Base-by-base conservation (phyloP, 2,797 vertebrate species). In the Glossophaga mutica region DNA sequence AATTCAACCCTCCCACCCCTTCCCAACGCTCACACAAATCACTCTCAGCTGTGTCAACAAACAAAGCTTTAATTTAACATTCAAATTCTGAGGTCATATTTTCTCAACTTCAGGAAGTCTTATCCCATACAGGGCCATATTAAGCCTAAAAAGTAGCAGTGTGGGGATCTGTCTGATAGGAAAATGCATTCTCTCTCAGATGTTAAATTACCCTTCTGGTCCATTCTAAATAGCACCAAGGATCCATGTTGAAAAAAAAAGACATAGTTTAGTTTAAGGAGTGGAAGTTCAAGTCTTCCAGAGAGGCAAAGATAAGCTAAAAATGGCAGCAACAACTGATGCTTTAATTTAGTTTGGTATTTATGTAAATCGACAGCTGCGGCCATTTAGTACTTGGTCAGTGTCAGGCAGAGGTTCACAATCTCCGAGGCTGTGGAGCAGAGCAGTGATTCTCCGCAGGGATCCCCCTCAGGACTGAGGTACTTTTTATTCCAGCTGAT, bases 1-100 rank as follows among this genome's bases (percentile, higher is more conserved):
- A 95, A 90, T 95, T 77, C 79, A 59, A 70, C 26, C 73, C 21
- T 37, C 8, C 2, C 3, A 39, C 12, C 85, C 39, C 32, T 67
- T 18, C 15, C 39, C 15, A 22, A 71, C 52, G 74, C 44, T 62
- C 32, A 52, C 34, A 70, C 32, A 93, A 67, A 96, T 96, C 85
- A 83, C 42, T 96, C 74, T 96, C 92, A 98, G 96, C 95, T 98
- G 88, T 87, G 71, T 82, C 91, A 97, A 94, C 94, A 97, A 96
- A 94, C 68, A 85, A 91, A 79, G 10, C 32, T 95, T 94, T 95
- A 65, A 83, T 95, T 96, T 85, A 93, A 91, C 91, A 97, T 84
- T 85, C 62, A 71, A 67, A 62, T 37, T 94, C 52, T 95, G 94
- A 95, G 85, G 82, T 95, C 84, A 91, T 52, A 86, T 78, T 82